Percentiles rank a stretch among this genome's conserved stretches.
These are phyloP conservation scores for Dasyurus viverrinus DNA, from an alignment of 2,113 vertebrate genomes.

Conservation along the genomic window DNA sequence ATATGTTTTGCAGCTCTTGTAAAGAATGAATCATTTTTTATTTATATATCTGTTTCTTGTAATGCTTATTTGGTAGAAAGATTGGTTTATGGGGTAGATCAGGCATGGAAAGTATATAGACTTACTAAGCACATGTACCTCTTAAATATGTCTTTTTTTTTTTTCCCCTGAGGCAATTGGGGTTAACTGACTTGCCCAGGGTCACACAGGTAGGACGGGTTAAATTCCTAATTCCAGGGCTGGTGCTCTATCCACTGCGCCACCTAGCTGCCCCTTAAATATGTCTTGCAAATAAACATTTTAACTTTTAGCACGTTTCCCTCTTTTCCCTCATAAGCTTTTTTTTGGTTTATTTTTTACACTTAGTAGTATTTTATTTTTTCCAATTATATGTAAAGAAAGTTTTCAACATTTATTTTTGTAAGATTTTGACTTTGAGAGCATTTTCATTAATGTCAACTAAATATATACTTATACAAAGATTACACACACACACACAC, in stretches of 20 bases:
- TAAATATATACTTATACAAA: not conserved
- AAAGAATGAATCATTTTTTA: constrained; percentile 28
- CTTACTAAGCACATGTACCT: constrained; percentile 9
- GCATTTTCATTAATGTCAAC: not conserved
- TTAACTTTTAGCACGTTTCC: constrained; percentile 19
- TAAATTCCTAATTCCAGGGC: no score
- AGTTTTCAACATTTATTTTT: no score
- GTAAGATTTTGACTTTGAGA: not conserved
- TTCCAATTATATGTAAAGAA: no score
- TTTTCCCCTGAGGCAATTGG: no score
- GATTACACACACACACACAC: not conserved
- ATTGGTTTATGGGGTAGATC: not conserved
- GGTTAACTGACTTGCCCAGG: no score
- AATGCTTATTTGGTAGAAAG: constrained; percentile 1
- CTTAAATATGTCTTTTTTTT: not conserved
- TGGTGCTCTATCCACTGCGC: no score
- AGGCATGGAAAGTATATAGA: not conserved
- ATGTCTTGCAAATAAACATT: constrained; percentile 1
- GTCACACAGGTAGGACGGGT: no score
- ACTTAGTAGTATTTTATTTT: not conserved
- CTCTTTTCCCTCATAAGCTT: not conserved
- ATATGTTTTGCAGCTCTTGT: not conserved
- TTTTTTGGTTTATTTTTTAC: no score
- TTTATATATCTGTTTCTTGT: not conserved
- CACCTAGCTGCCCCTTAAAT: not conserved